Evolutionary conservation across 2,888 invertebrate genomes (phyloP).

Genomic region (Clepsis dumicolana): DNA sequence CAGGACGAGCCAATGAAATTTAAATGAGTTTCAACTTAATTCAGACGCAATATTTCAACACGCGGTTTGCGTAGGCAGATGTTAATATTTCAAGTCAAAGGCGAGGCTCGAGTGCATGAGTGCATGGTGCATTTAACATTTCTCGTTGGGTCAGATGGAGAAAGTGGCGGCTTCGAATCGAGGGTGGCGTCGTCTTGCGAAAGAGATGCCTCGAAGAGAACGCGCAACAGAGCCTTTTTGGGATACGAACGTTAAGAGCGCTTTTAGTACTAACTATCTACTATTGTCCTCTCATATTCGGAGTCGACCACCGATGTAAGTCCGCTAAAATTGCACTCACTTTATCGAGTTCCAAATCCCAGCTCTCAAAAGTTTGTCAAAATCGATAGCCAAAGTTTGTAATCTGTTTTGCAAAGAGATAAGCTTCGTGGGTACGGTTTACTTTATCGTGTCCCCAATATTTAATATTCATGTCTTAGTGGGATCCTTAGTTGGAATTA

Average conservation of each 20-base stretch:
- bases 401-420: slow-evolving; percentile 67
- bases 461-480: slow-evolving; percentile 58
- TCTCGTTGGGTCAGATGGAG: slow-evolving; percentile 67
- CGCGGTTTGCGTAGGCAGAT: slow-evolving; percentile 34
- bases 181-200: slow-evolving; percentile 73
- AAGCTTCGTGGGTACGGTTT: slow-evolving; percentile 62
- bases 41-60: slow-evolving; percentile 31
- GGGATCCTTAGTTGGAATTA: slow-evolving; percentile 49
- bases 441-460: slow-evolving; percentile 62
- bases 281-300: slow-evolving; percentile 7
- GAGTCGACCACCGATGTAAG: slow-evolving; percentile 10
- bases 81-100: slow-evolving; percentile 44
- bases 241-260: slow-evolving; percentile 46
- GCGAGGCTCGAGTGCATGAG: slow-evolving; percentile 48
- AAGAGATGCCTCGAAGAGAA: slow-evolving; percentile 57
- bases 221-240: slow-evolving; percentile 59
- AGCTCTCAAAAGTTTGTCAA: slow-evolving; percentile 62
- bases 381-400: slow-evolving; percentile 66
- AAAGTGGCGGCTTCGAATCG: slow-evolving; percentile 69
- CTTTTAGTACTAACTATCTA: slow-evolving; percentile 16
- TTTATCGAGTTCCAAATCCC: slow-evolving; percentile 59
- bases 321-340: slow-evolving; percentile 52
- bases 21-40: slow-evolving; percentile 24
- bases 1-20: slow-evolving; percentile 27
- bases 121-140: slow-evolving; percentile 62